Base-by-base conservation (phyloP, 2,113 vertebrate genomes). In the Andinoacara biseriatus region DNA sequence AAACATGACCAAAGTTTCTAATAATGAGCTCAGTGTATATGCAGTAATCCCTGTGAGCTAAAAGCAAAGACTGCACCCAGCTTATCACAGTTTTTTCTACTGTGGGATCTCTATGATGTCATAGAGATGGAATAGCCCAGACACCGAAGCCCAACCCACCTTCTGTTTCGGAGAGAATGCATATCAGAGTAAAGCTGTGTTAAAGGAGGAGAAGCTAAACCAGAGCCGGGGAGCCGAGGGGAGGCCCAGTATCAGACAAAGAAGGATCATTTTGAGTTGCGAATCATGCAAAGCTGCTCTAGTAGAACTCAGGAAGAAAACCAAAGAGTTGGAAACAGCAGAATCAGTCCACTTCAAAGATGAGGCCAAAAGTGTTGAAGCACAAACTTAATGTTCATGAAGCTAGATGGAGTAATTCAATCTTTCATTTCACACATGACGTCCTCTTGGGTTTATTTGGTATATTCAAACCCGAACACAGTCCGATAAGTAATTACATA, bases 351-450 rank as follows among this genome's bases (percentile, higher is more conserved):
- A 49, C 13, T 29, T 49, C 24, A 69, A 15, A 49, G 43, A 46
- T 5, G 15, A 49, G 63, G 40, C 63, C 49, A 24, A 69, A 5
- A 69, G 24, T 69, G 29, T 20, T 11, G 22, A 49, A 29, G 40
- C 40, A 65, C 33, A 52, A 35, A 52, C 18, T 5, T 26, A n/a
- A 54, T 14, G 33, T 61, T 8, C 20, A 13, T 13, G 4, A 63
- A 43, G 40, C 20, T n/a, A 29, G 18, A 6, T 1, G 3, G 74
- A 58, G 38, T 58, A 0, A 58, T 58, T 59, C 59, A 58, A 14
- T 35, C 59, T 67, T 81, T 78, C 29, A 87, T 69, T 78, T 86
- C 60, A 78, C 29, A 76, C 72, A 38, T 20, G 26, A 76, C n/a
- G 10, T 62, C 79, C 78, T 62, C 46, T 26, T 13, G 0, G 56